Evolutionary conservation across 2,888 invertebrate genomes (phyloP).

Genomic region (Oscheius sp.): DNA sequence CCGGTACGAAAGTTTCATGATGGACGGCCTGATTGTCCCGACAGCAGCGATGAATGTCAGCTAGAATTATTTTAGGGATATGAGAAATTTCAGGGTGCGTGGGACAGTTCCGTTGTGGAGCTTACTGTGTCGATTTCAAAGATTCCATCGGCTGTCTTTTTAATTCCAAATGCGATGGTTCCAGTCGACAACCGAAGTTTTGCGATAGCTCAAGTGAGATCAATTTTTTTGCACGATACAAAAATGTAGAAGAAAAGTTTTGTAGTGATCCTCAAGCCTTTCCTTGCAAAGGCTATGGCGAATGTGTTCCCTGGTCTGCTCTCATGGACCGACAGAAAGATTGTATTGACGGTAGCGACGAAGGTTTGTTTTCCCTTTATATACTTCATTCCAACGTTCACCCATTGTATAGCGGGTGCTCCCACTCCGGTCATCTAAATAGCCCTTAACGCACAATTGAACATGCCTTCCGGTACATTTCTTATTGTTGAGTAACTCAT

Average conservation of each 20-base stretch:
- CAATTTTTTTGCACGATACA: background rate
- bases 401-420: slow-evolving; percentile 26
- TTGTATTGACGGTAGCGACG: slow-evolving; percentile 68
- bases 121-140: slow-evolving; percentile 61
- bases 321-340: slow-evolving; percentile 63
- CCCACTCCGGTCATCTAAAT: slow-evolving; percentile 19
- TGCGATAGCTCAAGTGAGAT: slow-evolving; percentile 49
- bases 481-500: slow-evolving; percentile 19
- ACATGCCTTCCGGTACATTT: slow-evolving; percentile 27
- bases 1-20: slow-evolving; percentile 63
- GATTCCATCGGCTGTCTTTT: slow-evolving; percentile 61
- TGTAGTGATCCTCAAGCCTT: slow-evolving; percentile 58
- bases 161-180: slow-evolving; percentile 59
- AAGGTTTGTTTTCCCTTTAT: slow-evolving; percentile 49
- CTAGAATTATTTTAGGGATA: background rate
- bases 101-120: slow-evolving; percentile 66
- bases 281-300: slow-evolving; percentile 68
- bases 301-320: slow-evolving; percentile 66
- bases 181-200: slow-evolving; percentile 47
- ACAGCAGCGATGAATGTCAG: slow-evolving; percentile 68
- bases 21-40: slow-evolving; percentile 64
- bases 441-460: slow-evolving; percentile 29
- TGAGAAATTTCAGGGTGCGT: slow-evolving; percentile 57
- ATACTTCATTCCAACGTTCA: slow-evolving; percentile 18
- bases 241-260: slow-evolving; percentile 59